A percentile compares a stretch with the other conserved stretches of the same genome.
phyloP scores from a whole-genome alignment of 1,140 invertebrate species.

The Bicyclus anynana region DNA sequence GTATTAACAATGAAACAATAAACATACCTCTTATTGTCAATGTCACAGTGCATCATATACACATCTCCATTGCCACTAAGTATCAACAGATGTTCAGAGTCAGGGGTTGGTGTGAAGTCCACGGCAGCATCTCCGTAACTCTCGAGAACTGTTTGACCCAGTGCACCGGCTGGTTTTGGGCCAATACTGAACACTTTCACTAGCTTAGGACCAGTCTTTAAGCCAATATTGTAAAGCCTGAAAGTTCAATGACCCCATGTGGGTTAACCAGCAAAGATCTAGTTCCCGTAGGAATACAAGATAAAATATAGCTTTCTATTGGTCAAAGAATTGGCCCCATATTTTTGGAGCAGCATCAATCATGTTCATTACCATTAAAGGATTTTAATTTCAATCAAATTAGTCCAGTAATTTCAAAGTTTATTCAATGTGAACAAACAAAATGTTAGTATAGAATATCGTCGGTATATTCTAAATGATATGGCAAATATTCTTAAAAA shows the following conservation, averaged over 20 bases:
- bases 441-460: too few relatives aligned
- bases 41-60: conserved; percentile 79
- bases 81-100: conserved; percentile 85
- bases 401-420: too few relatives aligned
- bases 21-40: conserved; percentile 76
- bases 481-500: neutral
- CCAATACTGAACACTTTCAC: conserved; percentile 79
- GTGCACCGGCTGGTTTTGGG: conserved; percentile 68
- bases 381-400: too few relatives aligned
- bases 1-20: too few relatives aligned
- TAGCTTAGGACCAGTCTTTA: conserved; percentile 58
- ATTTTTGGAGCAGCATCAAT: too few relatives aligned
- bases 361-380: too few relatives aligned
- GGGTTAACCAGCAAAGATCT: too few relatives aligned
- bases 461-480: conserved; percentile 2
- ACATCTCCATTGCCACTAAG: conserved; percentile 91
- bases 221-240: conserved; percentile 74
- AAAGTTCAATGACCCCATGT: conserved; percentile 30
- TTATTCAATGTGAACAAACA: too few relatives aligned
- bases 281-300: too few relatives aligned
- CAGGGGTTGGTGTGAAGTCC: conserved; percentile 88
- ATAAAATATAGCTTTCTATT: too few relatives aligned
- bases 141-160: conserved; percentile 78
- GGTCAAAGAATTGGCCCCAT: too few relatives aligned
- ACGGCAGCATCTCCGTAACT: conserved; percentile 89